Evolutionary conservation across 2,888 invertebrate species (phyloP).

Genomic region (Folsomia candida): DNA sequence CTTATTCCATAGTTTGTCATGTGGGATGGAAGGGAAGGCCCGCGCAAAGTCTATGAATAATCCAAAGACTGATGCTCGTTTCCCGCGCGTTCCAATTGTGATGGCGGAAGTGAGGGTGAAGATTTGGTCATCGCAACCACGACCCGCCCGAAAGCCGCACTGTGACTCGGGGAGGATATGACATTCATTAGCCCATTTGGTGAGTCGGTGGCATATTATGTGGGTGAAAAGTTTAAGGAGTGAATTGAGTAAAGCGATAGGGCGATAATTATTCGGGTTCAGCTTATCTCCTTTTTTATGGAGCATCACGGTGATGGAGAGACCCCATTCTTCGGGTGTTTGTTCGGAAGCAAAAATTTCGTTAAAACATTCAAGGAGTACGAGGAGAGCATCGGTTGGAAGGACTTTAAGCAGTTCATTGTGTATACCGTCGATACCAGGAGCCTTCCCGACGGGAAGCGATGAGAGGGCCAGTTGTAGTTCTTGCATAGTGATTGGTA

Average conservation of each 20-base stretch:
- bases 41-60: constrained; percentile 32
- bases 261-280: no score
- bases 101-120: constrained; percentile 2
- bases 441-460: no score
- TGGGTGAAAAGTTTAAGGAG: no score
- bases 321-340: neutral
- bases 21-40: constrained; percentile 25
- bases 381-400: no score
- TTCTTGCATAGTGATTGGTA: no score
- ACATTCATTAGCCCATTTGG: neutral
- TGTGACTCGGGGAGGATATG: neutral
- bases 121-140: neutral
- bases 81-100: neutral
- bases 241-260: no score
- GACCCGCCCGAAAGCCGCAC: no score
- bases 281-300: neutral
- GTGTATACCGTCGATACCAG: no score
- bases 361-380: neutral
- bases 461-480: no score
- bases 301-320: no score
- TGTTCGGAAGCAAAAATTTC: neutral
- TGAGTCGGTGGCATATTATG: no score
- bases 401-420: no score
- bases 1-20: constrained; percentile 23
- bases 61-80: constrained; percentile 17